These are phyloP conservation scores for Pituophis catenifer DNA, from an alignment of 2,113 vertebrate species.

Conservation along the genomic window DNA sequence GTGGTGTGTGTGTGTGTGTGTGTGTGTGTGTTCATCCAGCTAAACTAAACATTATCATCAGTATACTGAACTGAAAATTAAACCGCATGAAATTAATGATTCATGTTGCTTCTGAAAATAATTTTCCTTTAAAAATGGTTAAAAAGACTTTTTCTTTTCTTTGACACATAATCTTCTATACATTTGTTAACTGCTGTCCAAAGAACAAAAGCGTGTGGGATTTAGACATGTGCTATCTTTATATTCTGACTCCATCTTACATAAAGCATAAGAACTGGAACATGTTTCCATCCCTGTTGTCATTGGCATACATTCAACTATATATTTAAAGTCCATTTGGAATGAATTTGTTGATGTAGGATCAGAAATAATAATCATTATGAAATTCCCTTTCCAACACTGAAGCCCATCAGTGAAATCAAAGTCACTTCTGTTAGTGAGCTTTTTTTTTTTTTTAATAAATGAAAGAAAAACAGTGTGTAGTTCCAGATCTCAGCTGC, in stretches of 20 bases:
- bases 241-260: not conserved
- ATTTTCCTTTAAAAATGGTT: not conserved
- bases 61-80: not conserved
- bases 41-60: not conserved
- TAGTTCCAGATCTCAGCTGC: constrained; percentile 9
- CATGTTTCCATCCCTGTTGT: constrained; percentile 18
- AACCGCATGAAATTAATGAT: accelerated
- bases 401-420: constrained; percentile 16
- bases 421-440: constrained; percentile 37
- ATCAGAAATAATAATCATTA: constrained; percentile 44
- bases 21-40: not conserved
- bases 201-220: constrained; percentile 16
- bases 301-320: constrained; percentile 17
- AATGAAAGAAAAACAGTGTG: not conserved
- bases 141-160: not conserved
- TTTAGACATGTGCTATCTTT: constrained; percentile 19
- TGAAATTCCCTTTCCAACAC: constrained; percentile 37
- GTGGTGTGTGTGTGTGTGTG: not conserved
- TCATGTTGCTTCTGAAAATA: not conserved
- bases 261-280: constrained; percentile 2
- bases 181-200: constrained; percentile 14
- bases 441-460: not conserved
- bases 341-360: constrained; percentile 22
- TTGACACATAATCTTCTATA: constrained; percentile 12
- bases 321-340: constrained; percentile 43